Percentiles rank a stretch among this genome's conserved stretches.
Evolutionary conservation across 2,113 vertebrate species (phyloP).

Genomic region (Xerus inauris): DNA sequence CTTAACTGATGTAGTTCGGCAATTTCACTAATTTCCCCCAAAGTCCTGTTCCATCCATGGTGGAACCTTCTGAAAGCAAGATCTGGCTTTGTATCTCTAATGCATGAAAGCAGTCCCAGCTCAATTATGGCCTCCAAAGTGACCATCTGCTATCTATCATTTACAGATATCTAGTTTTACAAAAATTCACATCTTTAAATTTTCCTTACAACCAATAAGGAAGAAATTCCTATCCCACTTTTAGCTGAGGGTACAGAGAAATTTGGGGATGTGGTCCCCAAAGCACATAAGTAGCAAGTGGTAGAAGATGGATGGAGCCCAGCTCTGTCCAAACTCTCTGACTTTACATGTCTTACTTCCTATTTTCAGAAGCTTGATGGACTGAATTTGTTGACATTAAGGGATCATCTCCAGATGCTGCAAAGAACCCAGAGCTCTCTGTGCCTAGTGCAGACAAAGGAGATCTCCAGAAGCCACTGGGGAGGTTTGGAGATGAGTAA

Average conservation of each 20-base stretch:
- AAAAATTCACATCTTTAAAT: not conserved
- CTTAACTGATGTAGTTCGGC: not conserved
- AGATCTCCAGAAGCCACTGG: conserved; percentile 18
- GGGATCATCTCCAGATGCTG: not conserved
- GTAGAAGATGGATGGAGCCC: not conserved
- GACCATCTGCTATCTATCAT: not conserved
- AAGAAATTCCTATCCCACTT: not conserved
- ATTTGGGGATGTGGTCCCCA: not conserved
- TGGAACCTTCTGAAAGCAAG: not conserved
- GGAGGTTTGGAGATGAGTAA: not conserved
- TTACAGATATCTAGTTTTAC: not conserved
- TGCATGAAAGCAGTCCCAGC: not conserved
- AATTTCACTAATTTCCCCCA: not conserved
- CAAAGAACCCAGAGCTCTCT: not conserved
- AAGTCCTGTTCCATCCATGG: not conserved
- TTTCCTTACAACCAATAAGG: not conserved
- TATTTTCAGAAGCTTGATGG: not conserved
- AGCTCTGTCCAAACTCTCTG: not conserved
- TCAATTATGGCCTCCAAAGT: not conserved
- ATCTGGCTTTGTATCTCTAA: not conserved
- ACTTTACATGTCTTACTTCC: not conserved
- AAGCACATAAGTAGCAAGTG: not conserved
- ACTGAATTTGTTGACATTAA: not conserved
- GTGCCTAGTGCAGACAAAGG: not conserved
- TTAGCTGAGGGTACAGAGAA: not conserved